A percentile compares a stretch with the other conserved stretches of the same genome.
These are phyloP conservation scores for human (Homo sapiens) DNA, from an alignment of 2,113 vertebrate species.

Conservation along the genomic window GRCh38 chr7:154146501-154147000, in stretches of 20 bases:
- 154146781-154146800: too few relatives aligned
- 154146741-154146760: too few relatives aligned
- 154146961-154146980: neutral
- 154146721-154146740: neutral
- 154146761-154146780: too few relatives aligned
- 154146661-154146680: neutral
- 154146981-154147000: neutral
- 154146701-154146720: neutral
- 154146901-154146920: neutral
- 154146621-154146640: neutral
- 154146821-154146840: neutral
- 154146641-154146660: neutral
- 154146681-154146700: neutral
- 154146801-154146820: neutral
- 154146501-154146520: neutral
- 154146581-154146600: neutral
- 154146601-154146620: neutral
- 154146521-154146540: rapidly evolving
- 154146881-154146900: neutral
- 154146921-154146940: neutral
- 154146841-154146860: neutral
- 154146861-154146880: neutral
- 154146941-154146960: neutral
- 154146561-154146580: neutral
- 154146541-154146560: too few relatives aligned